Base-by-base conservation (phyloP, 2,888 invertebrate species). In the Sipunculus nudus region DNA sequence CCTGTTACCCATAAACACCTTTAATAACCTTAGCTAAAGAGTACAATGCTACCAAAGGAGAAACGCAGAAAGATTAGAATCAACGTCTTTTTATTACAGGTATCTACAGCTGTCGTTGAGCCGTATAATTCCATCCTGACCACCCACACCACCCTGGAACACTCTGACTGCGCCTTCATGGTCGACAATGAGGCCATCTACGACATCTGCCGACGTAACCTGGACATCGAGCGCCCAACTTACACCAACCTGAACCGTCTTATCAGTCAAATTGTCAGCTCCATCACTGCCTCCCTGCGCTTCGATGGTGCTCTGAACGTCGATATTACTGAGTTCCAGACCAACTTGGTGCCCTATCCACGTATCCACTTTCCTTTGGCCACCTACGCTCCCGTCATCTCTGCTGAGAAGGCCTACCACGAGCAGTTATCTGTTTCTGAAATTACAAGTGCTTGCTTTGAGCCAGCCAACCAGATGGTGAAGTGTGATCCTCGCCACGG, bases 91-190 rank as follows among this genome's bases (percentile, higher is more conserved):
- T n/a, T n/a, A n/a, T n/a, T n/a, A n/a, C n/a, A n/a, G n/a, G n/a
- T n/a, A n/a, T 93, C 93, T 31, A 94, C 95, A 0, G 93, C 95
- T 0, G 94, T 96, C 13, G 95, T 95, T 41, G 95, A 96, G 81
- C 96, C 96, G 0, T 96, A 96, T 90, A 96, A 96, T 87, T 94
- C 96, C 0, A 94, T 96, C 59, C 75, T 96, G 78, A 96, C 95
- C 79, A 96, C 96, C 63, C 96, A 96, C 87, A 96, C 96, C n/a
- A n/a, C n/a, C n/a, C n/a, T n/a, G n/a, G n/a, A n/a, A n/a, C n/a
- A n/a, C n/a, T n/a, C n/a, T n/a, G n/a, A n/a, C n/a, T n/a, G n/a
- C n/a, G n/a, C n/a, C n/a, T n/a, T n/a, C n/a, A n/a, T n/a, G n/a
- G n/a, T n/a, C n/a, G n/a, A n/a, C 86, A 96, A 96, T 76, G 94